Evolutionary conservation across 2,888 invertebrate species (phyloP), one percentile per base, ranked within the genome.

Genomic region (Thera britannica): DNA sequence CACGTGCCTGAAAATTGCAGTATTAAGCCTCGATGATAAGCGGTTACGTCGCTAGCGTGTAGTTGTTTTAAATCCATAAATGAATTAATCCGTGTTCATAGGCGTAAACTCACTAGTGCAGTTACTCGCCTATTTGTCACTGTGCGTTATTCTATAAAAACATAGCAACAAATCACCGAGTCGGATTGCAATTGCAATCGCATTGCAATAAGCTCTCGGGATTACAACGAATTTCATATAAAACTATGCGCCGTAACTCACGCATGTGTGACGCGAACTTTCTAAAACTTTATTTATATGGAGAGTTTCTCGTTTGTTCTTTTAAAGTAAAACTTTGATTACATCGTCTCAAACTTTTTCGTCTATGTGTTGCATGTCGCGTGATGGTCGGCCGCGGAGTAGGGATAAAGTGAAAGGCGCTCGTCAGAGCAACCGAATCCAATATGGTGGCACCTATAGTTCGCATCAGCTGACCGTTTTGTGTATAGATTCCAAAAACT

Each of bases 241-340:
- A 70, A 71, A 67, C 65, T 68, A 68, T 68, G 48, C 70, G 49
- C 70, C n/a, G 61, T 70, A 70, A 70, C 66, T 70, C 70, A 63
- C 11, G 62, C 57, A 57, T 60, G 61, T 70, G 66, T 60, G 69
- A 62, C 60, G 54, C 58, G 41, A 44, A 68, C 51, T 52, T 34
- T 34, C 23, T 34, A 52, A 34, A 52, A 9, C 34, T 52, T 8
- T 9, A 52, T 52, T 51, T 52, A 52, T 8, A 52, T 52, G 52
- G 34, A 23, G 8, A 8, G 0, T 52, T 34, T 52, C 0, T 51
- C 23, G 51, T 51, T 12, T 12, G 51, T 3, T 38, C 6, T 38
- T 38, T 3, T 38, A 5, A 38, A 23, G 23, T 23, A 1, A 23
- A 23, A 23, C 23, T 23, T 23, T 23, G 23, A 23, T 23, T 23